Percentiles rank a stretch among this genome's conserved stretches.
These are phyloP conservation scores for Pseudolaguvia tuberculata DNA, from an alignment of 2,113 vertebrate species.

Conservation along the genomic window DNA sequence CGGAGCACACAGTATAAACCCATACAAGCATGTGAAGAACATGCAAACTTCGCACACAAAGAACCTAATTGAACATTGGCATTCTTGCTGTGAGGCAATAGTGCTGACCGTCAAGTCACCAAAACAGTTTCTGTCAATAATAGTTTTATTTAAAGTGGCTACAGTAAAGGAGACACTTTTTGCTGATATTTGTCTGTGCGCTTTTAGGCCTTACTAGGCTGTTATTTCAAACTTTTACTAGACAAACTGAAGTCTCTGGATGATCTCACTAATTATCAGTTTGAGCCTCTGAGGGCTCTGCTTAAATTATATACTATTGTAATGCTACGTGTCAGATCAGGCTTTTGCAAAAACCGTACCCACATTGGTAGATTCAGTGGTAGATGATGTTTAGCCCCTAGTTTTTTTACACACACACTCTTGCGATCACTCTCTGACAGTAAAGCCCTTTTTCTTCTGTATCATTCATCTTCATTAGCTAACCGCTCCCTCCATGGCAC, in stretches of 20 bases:
- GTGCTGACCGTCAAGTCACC: too few species aligned
- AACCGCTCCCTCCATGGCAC: slow-evolving; percentile 46
- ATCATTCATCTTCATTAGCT: slow-evolving; percentile 60
- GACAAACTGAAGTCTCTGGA: background rate
- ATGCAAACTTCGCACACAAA: too few species aligned
- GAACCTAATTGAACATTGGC: too few species aligned
- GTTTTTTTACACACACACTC: background rate
- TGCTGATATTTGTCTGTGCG: slow-evolving; percentile 3
- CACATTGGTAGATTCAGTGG: slow-evolving; percentile 13
- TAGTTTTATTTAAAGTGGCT: too few species aligned
- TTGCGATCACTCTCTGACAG: slow-evolving; percentile 31
- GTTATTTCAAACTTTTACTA: background rate
- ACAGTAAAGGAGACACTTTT: too few species aligned
- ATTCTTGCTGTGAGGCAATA: too few species aligned
- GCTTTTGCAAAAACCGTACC: slow-evolving; percentile 2
- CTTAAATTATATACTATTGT: slow-evolving; percentile 19
- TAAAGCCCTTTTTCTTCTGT: slow-evolving; percentile 23
- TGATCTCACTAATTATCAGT: too few species aligned
- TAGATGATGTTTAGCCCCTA: slow-evolving; percentile 17
- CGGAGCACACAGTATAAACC: too few species aligned
- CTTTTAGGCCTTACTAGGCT: slow-evolving; percentile 2
- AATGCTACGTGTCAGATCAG: background rate
- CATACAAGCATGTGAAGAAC: too few species aligned
- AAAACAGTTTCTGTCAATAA: too few species aligned
- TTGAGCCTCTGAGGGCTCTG: background rate